Evolutionary conservation across 2,113 vertebrate genomes (phyloP).

Genomic region (Trogon surrucura): DNA sequence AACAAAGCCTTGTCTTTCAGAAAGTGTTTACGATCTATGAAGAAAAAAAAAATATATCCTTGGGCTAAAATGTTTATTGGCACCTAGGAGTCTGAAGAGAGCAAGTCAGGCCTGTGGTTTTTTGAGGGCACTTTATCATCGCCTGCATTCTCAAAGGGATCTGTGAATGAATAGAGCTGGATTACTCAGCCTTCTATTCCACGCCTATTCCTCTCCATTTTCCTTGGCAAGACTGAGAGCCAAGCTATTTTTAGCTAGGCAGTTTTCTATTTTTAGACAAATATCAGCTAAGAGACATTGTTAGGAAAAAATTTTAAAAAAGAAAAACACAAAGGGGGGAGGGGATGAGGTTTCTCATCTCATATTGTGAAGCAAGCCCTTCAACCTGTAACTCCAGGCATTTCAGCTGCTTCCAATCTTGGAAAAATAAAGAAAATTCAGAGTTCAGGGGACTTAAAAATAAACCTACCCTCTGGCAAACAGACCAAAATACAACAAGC

Average conservation of each 20-base stretch:
- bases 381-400: slow-evolving; percentile 85
- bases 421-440: slow-evolving; percentile 86
- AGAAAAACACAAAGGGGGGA: slow-evolving; percentile 78
- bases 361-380: slow-evolving; percentile 79
- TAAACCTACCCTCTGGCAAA: slow-evolving; percentile 85
- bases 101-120: slow-evolving; percentile 84
- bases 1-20: slow-evolving; percentile 83
- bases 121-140: slow-evolving; percentile 84
- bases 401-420: slow-evolving; percentile 87
- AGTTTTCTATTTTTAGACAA: slow-evolving; percentile 95
- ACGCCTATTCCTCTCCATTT: slow-evolving; percentile 95
- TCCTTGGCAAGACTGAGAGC: slow-evolving; percentile 88
- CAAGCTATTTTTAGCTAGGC: slow-evolving; percentile 93
- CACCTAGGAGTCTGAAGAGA: slow-evolving; percentile 86
- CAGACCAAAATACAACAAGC: slow-evolving; percentile 85
- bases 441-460: slow-evolving; percentile 87
- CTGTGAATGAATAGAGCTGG: slow-evolving; percentile 88
- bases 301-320: slow-evolving; percentile 81
- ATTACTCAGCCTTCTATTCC: slow-evolving; percentile 87
- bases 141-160: slow-evolving; percentile 80
- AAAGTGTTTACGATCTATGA: slow-evolving; percentile 78
- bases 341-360: slow-evolving; percentile 75
- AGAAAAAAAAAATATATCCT: slow-evolving; percentile 74
- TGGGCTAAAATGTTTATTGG: slow-evolving; percentile 89
- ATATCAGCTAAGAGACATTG: slow-evolving; percentile 91